Conservation (phyloP, 2,888 invertebrate genomes). For the Callinectes sapidus region DNA sequence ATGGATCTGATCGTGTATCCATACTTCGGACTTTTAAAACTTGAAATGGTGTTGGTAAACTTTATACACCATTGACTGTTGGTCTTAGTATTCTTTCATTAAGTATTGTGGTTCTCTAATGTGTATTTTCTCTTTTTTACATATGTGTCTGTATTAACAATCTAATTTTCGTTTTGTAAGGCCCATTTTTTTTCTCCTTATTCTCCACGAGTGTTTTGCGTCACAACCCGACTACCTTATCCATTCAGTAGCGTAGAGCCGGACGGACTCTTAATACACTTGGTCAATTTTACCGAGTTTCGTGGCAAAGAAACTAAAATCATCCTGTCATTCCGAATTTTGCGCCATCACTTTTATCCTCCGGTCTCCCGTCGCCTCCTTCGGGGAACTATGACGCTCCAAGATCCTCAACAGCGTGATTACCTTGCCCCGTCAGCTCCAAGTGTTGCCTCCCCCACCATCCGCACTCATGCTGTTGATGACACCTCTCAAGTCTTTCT, state of each 20-base stretch:
- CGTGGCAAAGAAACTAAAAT: not conserved
- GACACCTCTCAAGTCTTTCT: not conserved
- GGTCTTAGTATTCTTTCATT: not conserved
- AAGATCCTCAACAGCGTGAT: constrained; percentile 29
- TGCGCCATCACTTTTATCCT: constrained; percentile 37
- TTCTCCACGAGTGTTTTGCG: not conserved
- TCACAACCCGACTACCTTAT: not conserved
- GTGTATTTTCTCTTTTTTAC: not conserved
- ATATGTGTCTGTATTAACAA: not conserved
- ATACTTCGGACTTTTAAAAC: not conserved
- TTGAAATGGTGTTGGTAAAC: not conserved
- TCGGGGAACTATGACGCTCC: constrained; percentile 53
- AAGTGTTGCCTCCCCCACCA: not conserved
- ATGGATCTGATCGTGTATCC: not conserved
- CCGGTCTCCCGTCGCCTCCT: constrained; percentile 18
- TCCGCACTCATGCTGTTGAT: not conserved
- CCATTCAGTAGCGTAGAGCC: not conserved
- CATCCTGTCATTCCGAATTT: constrained; percentile 37
- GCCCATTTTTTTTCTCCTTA: not conserved
- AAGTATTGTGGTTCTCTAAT: not conserved
- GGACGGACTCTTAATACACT: not conserved
- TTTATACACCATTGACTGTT: not conserved
- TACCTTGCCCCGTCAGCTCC: not conserved
- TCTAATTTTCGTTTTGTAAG: too few relatives aligned
- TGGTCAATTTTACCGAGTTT: not conserved